Conservation (phyloP, 2,797 vertebrate species). For the Sebastes steindachneri region DNA sequence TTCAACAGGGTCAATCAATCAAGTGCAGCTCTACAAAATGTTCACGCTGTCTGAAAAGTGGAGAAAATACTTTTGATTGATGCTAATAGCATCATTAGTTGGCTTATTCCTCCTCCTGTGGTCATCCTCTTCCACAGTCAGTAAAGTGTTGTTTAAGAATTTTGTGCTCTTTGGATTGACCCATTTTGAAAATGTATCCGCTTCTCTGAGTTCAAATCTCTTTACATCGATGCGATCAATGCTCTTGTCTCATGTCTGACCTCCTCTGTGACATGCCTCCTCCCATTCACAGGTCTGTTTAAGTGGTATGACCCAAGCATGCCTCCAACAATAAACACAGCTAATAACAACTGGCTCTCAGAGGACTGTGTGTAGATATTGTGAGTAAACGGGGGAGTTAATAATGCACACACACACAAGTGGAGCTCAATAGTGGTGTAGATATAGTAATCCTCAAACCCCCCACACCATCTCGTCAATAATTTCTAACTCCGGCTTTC, state of each 20-base stretch:
- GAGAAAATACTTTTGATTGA: neutral
- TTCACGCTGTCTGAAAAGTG: neutral
- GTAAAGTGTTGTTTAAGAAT: neutral
- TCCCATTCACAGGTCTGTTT: constrained; percentile 5
- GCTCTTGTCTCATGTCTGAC: constrained; percentile 14
- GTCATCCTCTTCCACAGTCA: neutral
- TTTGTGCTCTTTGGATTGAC: neutral
- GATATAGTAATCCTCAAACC: neutral
- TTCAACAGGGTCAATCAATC: constrained; percentile 1
- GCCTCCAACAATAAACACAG: constrained; percentile 57
- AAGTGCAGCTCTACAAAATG: neutral
- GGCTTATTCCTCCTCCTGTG: neutral
- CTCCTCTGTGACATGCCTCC: neutral
- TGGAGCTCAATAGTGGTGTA: constrained; percentile 5
- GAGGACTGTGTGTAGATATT: constrained; percentile 6
- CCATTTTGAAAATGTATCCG: neutral
- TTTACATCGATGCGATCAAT: neutral
- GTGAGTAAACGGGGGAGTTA: constrained; percentile 31
- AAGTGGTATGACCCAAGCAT: constrained; percentile 63
- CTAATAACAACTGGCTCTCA: constrained; percentile 63
- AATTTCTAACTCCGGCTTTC: neutral
- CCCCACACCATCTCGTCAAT: neutral
- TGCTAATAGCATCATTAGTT: neutral
- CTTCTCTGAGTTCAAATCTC: neutral
- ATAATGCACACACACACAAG: constrained; percentile 46